Base-by-base conservation (phyloP, 2,888 invertebrate genomes). In the Physocephala rufipes region DNA sequence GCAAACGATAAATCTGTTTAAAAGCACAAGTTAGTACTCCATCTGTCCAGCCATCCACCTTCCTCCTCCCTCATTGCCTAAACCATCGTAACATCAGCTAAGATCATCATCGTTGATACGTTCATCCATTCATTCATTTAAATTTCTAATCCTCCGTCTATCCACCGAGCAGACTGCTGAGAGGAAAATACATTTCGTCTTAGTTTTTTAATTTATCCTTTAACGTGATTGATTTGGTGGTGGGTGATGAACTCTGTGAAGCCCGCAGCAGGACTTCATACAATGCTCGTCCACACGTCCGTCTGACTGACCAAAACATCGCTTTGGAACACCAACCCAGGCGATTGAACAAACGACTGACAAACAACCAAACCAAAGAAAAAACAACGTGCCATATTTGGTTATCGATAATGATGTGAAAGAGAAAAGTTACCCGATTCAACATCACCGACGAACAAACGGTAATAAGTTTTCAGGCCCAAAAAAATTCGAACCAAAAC, bases 371-470 rank as follows among this genome's bases (percentile, higher is more conserved):
- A 45, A n/a, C n/a, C n/a, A n/a, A n/a, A n/a, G n/a, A n/a, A n/a
- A n/a, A n/a, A n/a, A 36, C 36, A 36, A 36, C 36, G 45, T 26
- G 16, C 73, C 73, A 67, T 73, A 67, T 73, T 67, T 71, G 70
- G 73, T 63, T 49, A 67, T 16, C 65, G 70, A 62, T 73, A 73
- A 73, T 73, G 73, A 73, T 73, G 70, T 71, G 73, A 73, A 71
- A 66, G 49, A 36, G 21, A n/a, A n/a, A 21, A 66, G 53, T 53
- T 53, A 15, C 21, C 36, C 30, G 66, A 19, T 7, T 36, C 36
- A 36, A 9, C 36, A 36, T 36, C 58, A 9, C 15, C 15, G 12
- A n/a, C n/a, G n/a, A n/a, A n/a, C n/a, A n/a, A 36, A 36, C 36
- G 36, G 36, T 9, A 9, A 58, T 58, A 58, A 58, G 28, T 26